These are phyloP conservation scores for Phorcus lineatus DNA, from an alignment of 2,888 invertebrate genomes.

Conservation along the genomic window DNA sequence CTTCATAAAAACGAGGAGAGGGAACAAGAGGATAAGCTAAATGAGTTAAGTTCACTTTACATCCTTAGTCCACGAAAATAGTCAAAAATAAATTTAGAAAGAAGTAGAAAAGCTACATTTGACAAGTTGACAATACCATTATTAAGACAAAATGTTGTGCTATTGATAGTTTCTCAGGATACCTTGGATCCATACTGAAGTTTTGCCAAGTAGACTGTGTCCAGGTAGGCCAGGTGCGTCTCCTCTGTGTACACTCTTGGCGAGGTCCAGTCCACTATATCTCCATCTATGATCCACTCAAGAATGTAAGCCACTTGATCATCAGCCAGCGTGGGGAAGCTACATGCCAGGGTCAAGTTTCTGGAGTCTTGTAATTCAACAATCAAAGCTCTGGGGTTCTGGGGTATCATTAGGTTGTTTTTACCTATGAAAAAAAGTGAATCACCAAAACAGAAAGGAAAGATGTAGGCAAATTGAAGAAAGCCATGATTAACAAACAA, in stretches of 20 bases:
- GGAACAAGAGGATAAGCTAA: too few relatives aligned
- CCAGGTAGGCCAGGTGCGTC: conserved; percentile 34
- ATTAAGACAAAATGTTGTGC: too few relatives aligned
- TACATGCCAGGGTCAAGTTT: conserved; percentile 44
- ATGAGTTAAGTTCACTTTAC: too few relatives aligned
- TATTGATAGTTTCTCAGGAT: background rate
- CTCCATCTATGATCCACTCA: conserved; percentile 43
- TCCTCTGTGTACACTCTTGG: conserved; percentile 2
- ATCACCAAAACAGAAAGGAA: too few relatives aligned
- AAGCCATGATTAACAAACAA: too few relatives aligned
- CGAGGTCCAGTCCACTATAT: conserved; percentile 30
- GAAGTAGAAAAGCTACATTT: too few relatives aligned
- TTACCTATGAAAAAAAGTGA: conserved; percentile 32
- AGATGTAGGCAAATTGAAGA: too few relatives aligned
- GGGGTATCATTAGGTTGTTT: conserved; percentile 37
- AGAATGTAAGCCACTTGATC: conserved; percentile 38
- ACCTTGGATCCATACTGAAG: conserved; percentile 51
- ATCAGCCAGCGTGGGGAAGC: conserved; percentile 30
- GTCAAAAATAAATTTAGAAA: too few relatives aligned
- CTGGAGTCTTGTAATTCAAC: conserved; percentile 15
- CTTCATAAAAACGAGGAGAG: too few relatives aligned
- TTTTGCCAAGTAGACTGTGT: conserved; percentile 34
- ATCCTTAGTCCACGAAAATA: too few relatives aligned
- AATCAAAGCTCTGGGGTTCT: conserved; percentile 43
- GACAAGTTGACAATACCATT: too few relatives aligned